These are phyloP conservation scores for Perca fluviatilis DNA, from an alignment of 2,113 vertebrate species.

Conservation along the genomic window DNA sequence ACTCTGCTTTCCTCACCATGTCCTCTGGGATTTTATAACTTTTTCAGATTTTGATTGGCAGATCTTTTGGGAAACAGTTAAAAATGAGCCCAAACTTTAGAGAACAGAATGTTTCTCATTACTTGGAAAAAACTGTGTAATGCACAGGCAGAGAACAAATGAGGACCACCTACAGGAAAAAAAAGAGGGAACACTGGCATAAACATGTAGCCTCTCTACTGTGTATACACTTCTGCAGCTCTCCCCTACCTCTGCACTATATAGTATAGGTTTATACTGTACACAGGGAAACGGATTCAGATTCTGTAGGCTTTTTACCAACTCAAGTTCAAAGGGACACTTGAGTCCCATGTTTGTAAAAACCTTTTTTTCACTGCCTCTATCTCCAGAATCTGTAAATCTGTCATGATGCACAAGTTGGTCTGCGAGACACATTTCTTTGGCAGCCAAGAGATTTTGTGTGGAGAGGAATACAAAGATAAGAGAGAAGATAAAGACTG, in stretches of 20 bases:
- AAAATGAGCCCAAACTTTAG: constrained; percentile 59
- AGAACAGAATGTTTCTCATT: constrained; percentile 62
- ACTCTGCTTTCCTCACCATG: constrained; percentile 18
- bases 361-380: constrained; percentile 36
- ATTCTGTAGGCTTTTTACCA: constrained; percentile 56
- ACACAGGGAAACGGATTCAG: constrained; percentile 37
- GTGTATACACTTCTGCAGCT: constrained; percentile 42
- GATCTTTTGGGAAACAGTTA: constrained; percentile 52
- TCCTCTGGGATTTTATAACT: constrained; percentile 63
- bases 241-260: constrained; percentile 10
- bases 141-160: constrained; percentile 61
- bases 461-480: constrained; percentile 56
- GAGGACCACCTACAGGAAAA: constrained; percentile 68
- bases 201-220: constrained; percentile 64
- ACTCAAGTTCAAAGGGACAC: constrained; percentile 66
- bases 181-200: constrained; percentile 46
- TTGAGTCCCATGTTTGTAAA: constrained; percentile 53
- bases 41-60: constrained; percentile 61
- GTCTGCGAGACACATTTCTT: constrained; percentile 34
- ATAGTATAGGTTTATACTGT: constrained; percentile 49
- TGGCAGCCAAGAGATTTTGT: constrained; percentile 46
- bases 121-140: constrained; percentile 50
- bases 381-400: constrained; percentile 61
- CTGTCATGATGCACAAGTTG: constrained; percentile 47
- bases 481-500: constrained; percentile 46